Evolutionary conservation across 2,113 vertebrate genomes (phyloP), one percentile per base, ranked within the genome.

Genomic region (Mustela lutreola): DNA sequence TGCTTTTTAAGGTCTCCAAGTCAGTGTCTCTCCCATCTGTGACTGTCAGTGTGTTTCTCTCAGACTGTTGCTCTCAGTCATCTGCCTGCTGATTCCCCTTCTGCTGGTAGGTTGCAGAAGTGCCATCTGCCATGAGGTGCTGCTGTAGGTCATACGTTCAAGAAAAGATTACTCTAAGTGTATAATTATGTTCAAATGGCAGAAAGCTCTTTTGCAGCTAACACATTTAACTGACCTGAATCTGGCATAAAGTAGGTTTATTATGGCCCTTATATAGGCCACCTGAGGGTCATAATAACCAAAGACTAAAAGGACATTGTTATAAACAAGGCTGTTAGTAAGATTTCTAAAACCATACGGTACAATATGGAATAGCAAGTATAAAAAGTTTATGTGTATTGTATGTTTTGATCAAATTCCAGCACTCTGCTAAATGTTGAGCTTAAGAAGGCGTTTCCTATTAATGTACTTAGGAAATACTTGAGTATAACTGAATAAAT

Each of bases 41-140:
- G 97, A 92, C 88, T 98, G 94, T 97, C 93, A 97, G 91, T 89
- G 75, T 86, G 71, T 95, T 93, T 97, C 88, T 87, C 96, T 98
- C 95, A 96, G 78, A 96, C 94, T 98, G 83, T 94, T 96, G 89
- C 79, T 97, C 50, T 75, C 95, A 95, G 95, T 97, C 97, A 91
- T 94, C 94, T 97, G 96, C 98, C 98, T 98, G 98, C 98, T 98
- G 97, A 95, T 91, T 97, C 50, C 88, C 98, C 98, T 98, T 98
- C 98, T 98, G 98, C 95, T 97, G 91, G 97, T 97, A 97, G 97
- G 96, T 86, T 96, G 96, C 96, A 98, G 80, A 97, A 92, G 63
- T 79, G 76, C 95, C 96, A 75, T 82, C 97, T 98, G 98, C 97
- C 91, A 94, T 89, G 95, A 96, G 81, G 48, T 97, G 53, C 80